Conservation (phyloP, 2,797 vertebrate genomes). For the Pseudochirops corinnae region DNA sequence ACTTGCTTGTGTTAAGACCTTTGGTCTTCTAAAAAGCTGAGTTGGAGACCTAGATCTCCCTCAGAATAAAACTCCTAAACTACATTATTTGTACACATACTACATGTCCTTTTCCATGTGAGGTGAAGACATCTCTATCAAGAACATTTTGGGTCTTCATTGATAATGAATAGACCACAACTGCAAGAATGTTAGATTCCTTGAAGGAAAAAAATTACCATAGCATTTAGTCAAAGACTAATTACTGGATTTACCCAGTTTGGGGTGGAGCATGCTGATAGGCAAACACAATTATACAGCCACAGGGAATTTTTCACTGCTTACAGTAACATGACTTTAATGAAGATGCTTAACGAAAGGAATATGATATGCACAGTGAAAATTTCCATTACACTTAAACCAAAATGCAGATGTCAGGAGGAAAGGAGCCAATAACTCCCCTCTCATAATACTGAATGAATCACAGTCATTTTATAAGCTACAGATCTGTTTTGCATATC, state of each 20-base stretch:
- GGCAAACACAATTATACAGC: not conserved
- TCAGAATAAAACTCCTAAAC: not conserved
- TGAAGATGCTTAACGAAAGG: not conserved
- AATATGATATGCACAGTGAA: not conserved
- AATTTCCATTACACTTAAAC: not conserved
- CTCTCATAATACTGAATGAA: not conserved
- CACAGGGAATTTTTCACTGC: not conserved
- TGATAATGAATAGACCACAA: not conserved
- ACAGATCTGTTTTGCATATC: not conserved
- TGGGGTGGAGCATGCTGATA: not conserved
- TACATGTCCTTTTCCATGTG: not conserved
- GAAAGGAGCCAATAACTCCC: not conserved
- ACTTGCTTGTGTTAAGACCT: not conserved
- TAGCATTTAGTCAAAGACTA: conserved; percentile 5
- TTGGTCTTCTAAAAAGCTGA: not conserved
- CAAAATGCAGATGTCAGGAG: not conserved
- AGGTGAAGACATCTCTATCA: not conserved
- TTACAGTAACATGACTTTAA: not conserved
- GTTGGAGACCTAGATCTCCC: not conserved
- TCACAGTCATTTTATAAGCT: not conserved
- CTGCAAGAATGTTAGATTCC: not conserved
- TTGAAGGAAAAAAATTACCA: not conserved
- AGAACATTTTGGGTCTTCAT: not conserved
- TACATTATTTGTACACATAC: not conserved
- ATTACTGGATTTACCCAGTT: not conserved